A percentile compares a stretch with the other conserved stretches of the same genome.
phyloP scores from a whole-genome alignment of 2,113 vertebrate species.

The Xiphorhynchus elegans region DNA sequence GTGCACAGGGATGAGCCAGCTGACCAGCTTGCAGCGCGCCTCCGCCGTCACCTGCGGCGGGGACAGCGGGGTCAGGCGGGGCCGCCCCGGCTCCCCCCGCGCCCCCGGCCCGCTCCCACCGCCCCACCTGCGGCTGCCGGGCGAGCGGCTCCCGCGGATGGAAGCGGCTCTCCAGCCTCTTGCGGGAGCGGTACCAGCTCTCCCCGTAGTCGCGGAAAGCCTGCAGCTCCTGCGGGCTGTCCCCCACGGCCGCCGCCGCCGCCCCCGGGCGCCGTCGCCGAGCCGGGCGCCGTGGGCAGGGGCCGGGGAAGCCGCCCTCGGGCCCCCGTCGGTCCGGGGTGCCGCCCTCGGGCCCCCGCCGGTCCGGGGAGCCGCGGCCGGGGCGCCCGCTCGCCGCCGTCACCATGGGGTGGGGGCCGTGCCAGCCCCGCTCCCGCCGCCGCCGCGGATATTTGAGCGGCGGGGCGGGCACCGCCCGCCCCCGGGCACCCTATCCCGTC shows the following conservation, averaged over 20 bases:
- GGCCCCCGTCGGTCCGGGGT: no score
- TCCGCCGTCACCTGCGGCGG: constrained; percentile 84
- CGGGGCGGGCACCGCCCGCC: neutral
- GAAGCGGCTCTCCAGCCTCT: no score
- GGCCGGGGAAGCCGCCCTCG: no score
- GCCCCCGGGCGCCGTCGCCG: no score
- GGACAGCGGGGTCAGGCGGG: neutral
- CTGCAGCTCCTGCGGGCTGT: constrained; percentile 63
- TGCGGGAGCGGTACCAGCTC: constrained; percentile 83
- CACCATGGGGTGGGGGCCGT: neutral
- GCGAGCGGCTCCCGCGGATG: no score
- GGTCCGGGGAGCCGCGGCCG: neutral
- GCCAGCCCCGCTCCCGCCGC: neutral
- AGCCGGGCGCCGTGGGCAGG: no score
- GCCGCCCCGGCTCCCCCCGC: no score
- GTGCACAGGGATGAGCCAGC: constrained; percentile 91
- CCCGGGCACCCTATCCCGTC: neutral
- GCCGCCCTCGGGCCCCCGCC: neutral
- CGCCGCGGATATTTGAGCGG: neutral
- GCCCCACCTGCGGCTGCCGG: no score
- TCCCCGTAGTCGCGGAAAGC: constrained; percentile 85
- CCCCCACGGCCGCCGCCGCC: no score
- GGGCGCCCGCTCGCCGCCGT: neutral
- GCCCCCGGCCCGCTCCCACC: no score
- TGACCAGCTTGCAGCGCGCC: constrained; percentile 87